Base-by-base conservation (phyloP, 1,140 invertebrate species). In the Drosophila sproati region DNA sequence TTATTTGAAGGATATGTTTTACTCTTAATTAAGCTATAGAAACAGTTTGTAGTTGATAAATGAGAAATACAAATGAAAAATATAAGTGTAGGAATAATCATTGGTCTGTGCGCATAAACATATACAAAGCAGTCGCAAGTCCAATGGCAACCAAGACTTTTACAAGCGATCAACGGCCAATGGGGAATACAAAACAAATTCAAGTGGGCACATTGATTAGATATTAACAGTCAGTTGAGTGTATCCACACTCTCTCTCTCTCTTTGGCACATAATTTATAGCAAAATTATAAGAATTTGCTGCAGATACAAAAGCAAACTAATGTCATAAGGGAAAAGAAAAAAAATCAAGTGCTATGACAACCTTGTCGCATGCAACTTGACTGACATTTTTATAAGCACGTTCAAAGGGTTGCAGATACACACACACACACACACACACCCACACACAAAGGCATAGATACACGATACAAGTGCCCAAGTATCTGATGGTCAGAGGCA, bases 121-220 rank as follows among this genome's bases (percentile, higher is more conserved):
- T n/a, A 28, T 47, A 5, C 59, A 51, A n/a, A 29, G 50, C 31
- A 35, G 41, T 39, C 51, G 60, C 45, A 43, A 35, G 64, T 50
- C 39, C 52, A 68, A 50, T 34, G 60, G 56, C 20, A 20, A 20
- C 48, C 32, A 74, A 69, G 54, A 35, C 76, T 64, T 62, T 73
- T 52, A 71, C 76, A 80, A 68, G 71, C 71, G 62, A 75, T 60
- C 63, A 66, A 61, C 71, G 37, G 8, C 2, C 4, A 32, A 20
- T 34, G 60, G 10, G 29, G 35, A 57, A 31, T 28, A 29, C 8
- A 55, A 10, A 55, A 39, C 8, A 56, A 31, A n/a, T 37, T 52
- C 77, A 80, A 80, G 81, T 80, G 81, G 69, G 60, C 61, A 29
- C 60, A 76, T 86, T 86, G 82, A 82, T 86, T 87, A 87, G 66